These are phyloP conservation scores for Meloidogyne chitwoodi DNA, from an alignment of 1,140 invertebrate species.

Conservation along the genomic window DNA sequence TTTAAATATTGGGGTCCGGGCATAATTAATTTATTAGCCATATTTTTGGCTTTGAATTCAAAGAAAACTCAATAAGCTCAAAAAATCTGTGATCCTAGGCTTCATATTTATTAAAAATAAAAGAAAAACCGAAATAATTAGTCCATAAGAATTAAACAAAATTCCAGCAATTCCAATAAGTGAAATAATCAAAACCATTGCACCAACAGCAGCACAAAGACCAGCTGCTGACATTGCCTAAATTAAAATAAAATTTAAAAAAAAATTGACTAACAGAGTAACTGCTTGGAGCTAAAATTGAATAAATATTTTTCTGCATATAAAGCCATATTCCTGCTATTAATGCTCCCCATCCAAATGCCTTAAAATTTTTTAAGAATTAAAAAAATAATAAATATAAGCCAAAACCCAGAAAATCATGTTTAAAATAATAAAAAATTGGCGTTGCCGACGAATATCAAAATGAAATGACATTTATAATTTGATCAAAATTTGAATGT, in stretches of 20 bases:
- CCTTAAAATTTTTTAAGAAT: not conserved
- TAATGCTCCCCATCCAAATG: conserved; percentile 33
- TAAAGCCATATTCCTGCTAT: conserved; percentile 45
- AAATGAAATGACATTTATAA: not conserved
- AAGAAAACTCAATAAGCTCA: too few relatives aligned
- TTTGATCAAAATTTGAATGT: too few relatives aligned
- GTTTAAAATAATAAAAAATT: conserved; percentile 3
- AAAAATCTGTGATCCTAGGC: too few relatives aligned
- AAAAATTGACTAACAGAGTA: conserved; percentile 22
- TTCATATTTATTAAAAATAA: too few relatives aligned
- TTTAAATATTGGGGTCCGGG: too few relatives aligned
- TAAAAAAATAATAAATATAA: not conserved
- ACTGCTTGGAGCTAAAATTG: conserved; percentile 32
- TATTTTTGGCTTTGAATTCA: too few relatives aligned
- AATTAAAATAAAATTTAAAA: not conserved
- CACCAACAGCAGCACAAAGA: conserved; percentile 29
- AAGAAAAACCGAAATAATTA: conserved; percentile 35
- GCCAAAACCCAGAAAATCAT: not conserved
- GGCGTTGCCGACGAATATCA: not conserved
- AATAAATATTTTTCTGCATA: conserved; percentile 39
- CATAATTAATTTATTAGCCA: too few relatives aligned
- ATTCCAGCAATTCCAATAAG: conserved; percentile 41
- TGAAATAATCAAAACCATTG: conserved; percentile 43
- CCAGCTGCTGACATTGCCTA: conserved; percentile 41
- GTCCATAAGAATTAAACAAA: conserved; percentile 33